Base-by-base conservation (phyloP, 2,888 invertebrate genomes). In the Andrena praecox region DNA sequence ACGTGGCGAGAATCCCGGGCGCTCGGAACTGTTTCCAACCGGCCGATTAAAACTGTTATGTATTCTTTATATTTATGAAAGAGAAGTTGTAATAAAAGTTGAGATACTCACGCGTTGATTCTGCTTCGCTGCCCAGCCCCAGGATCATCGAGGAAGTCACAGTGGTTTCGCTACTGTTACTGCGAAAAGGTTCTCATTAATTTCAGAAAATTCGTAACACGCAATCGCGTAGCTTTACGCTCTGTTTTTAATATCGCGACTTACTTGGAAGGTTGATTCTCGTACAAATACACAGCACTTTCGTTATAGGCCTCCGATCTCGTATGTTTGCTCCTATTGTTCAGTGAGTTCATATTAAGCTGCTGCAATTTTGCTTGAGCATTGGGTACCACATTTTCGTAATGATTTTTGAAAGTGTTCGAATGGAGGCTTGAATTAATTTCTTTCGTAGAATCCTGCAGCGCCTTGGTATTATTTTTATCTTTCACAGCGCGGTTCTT, bases 251-350 rank as follows among this genome's bases (percentile, higher is more conserved):
- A 64, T 70, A 75, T 31, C 20, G 77, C 70, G 84, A 91, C 91
- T 54, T 86, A 91, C 91, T 89, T 90, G 73, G 86, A 87, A 74
- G 70, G 85, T 52, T 79, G 77, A 81, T 86, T 89, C 56, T 81
- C 82, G 71, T 85, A 85, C 42, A 87, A 84, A 80, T 84, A 87
- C 48, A 85, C 63, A 33, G 85, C 72, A 63, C 72, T 81, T 56
- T 87, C 75, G n/a, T 80, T 64, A 12, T 50, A 74, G 24, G n/a
- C n/a, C 31, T 80, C 52, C n/a, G 29, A 50, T 35, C 5, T 20
- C 33, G 12, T 70, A 52, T 64, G 6, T 60, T 33, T 62, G 10
- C 27, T 54, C 66, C 35, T 54, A 8, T 35, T 35, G 12, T 52
- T 12, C 1, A 62, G 31, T 7, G 33, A 64, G n/a, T 50, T 16